A percentile compares a stretch with the other conserved stretches of the same genome.
Evolutionary conservation across 2,113 vertebrate species (phyloP).

Genomic region (Mirounga angustirostris): DNA sequence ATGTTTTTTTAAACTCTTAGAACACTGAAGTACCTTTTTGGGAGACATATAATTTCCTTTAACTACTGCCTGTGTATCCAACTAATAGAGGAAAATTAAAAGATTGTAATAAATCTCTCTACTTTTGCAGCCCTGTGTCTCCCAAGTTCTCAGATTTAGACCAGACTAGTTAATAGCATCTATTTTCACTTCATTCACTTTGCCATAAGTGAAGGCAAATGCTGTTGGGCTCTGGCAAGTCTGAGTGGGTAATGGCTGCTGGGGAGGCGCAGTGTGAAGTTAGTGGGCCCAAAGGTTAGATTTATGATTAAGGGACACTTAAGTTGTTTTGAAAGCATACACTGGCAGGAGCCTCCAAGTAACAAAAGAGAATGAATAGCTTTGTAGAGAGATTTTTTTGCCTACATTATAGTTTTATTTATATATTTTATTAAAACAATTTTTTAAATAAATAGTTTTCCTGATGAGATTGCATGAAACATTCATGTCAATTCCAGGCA

Average conservation of each 20-base stretch:
- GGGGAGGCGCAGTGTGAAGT: background rate
- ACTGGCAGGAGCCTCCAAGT: background rate
- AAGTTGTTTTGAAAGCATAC: background rate
- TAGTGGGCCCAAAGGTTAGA: background rate
- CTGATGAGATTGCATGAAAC: background rate
- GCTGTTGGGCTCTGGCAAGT: background rate
- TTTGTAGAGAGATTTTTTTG: background rate
- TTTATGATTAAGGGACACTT: background rate
- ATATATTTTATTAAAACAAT: background rate
- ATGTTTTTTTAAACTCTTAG: background rate
- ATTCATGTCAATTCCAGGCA: background rate
- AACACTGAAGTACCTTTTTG: background rate
- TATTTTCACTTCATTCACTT: background rate
- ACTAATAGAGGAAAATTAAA: background rate
- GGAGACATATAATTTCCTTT: background rate
- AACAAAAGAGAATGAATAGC: background rate
- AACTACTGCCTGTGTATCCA: background rate
- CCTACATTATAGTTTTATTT: background rate
- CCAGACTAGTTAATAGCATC: background rate
- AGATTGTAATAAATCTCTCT: background rate
- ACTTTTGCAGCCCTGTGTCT: background rate
- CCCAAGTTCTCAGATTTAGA: background rate
- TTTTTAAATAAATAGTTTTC: background rate
- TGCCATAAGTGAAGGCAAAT: background rate
- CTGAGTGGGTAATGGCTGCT: background rate